Base-by-base conservation (phyloP, 1,140 invertebrate species). In the Adelges cooleyi region DNA sequence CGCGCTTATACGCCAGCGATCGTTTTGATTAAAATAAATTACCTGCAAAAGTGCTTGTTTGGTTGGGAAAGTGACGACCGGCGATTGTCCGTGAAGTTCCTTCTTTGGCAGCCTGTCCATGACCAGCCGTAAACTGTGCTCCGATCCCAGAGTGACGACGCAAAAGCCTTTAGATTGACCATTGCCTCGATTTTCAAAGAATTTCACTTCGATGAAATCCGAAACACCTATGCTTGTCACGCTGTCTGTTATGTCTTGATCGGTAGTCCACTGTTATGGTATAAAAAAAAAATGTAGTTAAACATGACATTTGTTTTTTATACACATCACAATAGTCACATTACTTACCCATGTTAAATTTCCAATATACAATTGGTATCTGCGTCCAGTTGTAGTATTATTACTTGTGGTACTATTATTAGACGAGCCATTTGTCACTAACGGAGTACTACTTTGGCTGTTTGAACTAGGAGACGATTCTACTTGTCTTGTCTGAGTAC, bases 111-210 rank as follows among this genome's bases (percentile, higher is more conserved):
- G 78, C 68, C 91, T 85, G 62, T 99, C 95, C 81, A 98, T 84
- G 44, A 94, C 87, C 66, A 86, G 80, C 67, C 92, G 82, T 71
- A 93, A 84, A 67, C 95, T 97, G 67, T 83, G 81, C 71, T 99
- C 95, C 0, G 93, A 97, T 13, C 88, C 90, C 50, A 97, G 78
- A 2, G 90, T 90, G 69, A 96, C 85, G 17, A 94, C 86, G 74
- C 92, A 95, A 76, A 95, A 95, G 44, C 97, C 97, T 81, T 99
- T 99, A 0, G 93, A 97, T 76, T 99, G 96, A 25, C 97, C 97
- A 81, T 99, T 99, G 11, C 92, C 90, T 71, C 96, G 84, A 78
- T 99, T 99, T 78, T 99, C 96, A 79, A 98, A 97, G 77, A 99
- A 99, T 77, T 98, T 98, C 13, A 99, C 92, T 75, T 99, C 97